Evolutionary conservation across 2,113 vertebrate species (phyloP), one percentile per base, ranked within the genome.

Genomic region (Myiopsitta monachus): DNA sequence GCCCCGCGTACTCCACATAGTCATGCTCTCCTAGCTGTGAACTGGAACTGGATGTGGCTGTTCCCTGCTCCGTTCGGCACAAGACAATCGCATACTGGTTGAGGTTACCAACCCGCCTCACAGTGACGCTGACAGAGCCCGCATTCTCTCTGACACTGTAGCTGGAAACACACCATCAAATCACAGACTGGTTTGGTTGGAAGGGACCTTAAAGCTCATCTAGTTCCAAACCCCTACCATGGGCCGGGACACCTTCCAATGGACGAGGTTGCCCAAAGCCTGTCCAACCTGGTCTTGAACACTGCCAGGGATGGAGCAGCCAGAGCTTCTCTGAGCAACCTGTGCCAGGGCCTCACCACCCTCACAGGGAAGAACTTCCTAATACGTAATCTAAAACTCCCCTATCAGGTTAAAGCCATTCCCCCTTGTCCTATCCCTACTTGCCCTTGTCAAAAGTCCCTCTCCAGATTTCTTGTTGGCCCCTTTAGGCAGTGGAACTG

Each of bases 41-140:
- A 11, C 95, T 69, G 1, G 98, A 95, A 47, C 96, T 96, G 38
- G 99, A 98, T 11, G 98, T 98, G 90, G 99, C 99, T 0, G 98
- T 98, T 86, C 98, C 99, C 91, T 98, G 98, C 85, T 99, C 97
- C 0, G 99, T 99, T 23, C 95, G 98, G 91, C 99, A 99, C 75
- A 99, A 95, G 39, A 99, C 98, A 3, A 99, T 99, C 51, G 98
- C 98, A 10, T 99, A 99, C 97, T 99, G 99, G 95, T 99, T 99
- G 80, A 99, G 98, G 96, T 99, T 99, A 3, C 99, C 99, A 0
- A 94, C 96, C 59, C 99, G 98, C 96, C 98, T 99, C 90, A 99
- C 98, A 0, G 98, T 97, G 88, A 99, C 84, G 0, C 99, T 98
- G 79, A 99, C 98, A 0, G 98, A 98, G 19, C 99, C 98, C 0